Conservation (phyloP, 1,140 invertebrate species). For the Araneus ventricosus region DNA sequence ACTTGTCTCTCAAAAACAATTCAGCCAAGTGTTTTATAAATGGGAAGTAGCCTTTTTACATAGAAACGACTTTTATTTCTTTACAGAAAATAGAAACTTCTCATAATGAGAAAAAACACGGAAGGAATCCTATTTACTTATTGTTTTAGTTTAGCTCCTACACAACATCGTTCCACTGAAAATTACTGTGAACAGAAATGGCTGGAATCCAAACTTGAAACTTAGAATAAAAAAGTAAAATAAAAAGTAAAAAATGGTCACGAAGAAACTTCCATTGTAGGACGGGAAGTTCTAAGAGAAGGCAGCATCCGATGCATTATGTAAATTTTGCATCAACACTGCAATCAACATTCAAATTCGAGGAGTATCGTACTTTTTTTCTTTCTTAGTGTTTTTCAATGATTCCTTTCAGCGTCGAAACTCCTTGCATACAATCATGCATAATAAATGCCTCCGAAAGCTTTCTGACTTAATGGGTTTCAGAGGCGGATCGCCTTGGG, state of each 20-base stretch:
- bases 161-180: background rate
- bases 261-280: constrained; percentile 12
- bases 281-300: background rate
- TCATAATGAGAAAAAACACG: background rate
- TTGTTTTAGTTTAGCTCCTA: no score
- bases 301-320: constrained; percentile 6
- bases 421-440: constrained; percentile 27
- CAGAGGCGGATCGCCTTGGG: background rate
- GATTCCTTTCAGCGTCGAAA: background rate
- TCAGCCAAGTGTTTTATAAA: no score
- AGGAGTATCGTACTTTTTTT: background rate
- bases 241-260: background rate
- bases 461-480: constrained; percentile 40
- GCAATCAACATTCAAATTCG: constrained; percentile 58
- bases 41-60: background rate
- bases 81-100: background rate
- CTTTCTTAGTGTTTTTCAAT: constrained; percentile 30
- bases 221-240: background rate
- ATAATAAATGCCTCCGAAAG: constrained; percentile 6
- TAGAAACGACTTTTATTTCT: background rate
- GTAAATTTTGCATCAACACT: constrained; percentile 45
- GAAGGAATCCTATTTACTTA: background rate
- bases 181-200: constrained; percentile 31
- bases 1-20: no score
- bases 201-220: background rate